phyloP scores from a whole-genome alignment of 1,140 invertebrate species.

The Rhopalosiphum padi region DNA sequence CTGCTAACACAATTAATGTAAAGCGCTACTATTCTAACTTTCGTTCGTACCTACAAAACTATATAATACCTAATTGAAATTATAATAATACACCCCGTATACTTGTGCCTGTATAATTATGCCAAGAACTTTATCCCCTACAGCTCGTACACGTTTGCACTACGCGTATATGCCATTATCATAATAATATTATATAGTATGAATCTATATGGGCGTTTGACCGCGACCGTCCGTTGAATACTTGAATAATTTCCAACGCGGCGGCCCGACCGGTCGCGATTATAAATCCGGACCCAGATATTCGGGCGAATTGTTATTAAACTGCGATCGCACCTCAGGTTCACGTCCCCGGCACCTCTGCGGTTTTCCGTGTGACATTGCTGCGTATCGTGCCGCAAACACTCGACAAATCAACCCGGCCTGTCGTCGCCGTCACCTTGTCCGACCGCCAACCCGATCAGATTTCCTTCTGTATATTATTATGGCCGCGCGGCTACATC shows the following conservation, averaged over 20 bases:
- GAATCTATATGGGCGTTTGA: background rate
- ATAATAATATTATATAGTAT: background rate
- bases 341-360: background rate
- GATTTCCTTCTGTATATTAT: background rate
- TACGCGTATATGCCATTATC: background rate
- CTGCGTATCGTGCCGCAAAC: background rate
- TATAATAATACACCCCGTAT: background rate
- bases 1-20: background rate
- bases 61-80: background rate
- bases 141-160: background rate
- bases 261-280: no score
- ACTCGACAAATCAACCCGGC: background rate
- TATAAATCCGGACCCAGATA: background rate
- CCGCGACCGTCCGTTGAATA: background rate
- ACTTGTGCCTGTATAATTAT: background rate
- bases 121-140: background rate
- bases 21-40: background rate
- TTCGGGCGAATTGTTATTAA: background rate
- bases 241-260: background rate
- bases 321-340: background rate
- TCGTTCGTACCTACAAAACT: background rate
- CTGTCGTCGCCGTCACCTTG: background rate
- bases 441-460: background rate
- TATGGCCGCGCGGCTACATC: background rate
- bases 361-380: background rate